Base-by-base conservation (phyloP, 2,888 invertebrate genomes). In the Poecilobothrus nobilitatus region DNA sequence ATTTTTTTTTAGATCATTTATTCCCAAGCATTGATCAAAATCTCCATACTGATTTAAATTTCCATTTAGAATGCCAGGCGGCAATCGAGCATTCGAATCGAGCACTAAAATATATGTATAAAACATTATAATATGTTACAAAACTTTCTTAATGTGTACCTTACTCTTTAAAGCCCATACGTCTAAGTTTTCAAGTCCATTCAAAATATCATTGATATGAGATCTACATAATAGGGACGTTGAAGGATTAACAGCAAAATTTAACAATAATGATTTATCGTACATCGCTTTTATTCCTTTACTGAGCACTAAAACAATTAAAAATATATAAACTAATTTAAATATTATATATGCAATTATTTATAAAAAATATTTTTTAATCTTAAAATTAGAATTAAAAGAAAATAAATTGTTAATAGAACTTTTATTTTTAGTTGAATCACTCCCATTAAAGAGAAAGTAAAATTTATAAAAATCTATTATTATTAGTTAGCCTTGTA, bases 11-110 rank as follows among this genome's bases (percentile, higher is more conserved):
- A 68, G 68, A 4, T 37, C 66, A n/a, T 61, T 27, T 3, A 68
- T 44, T 33, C 74, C 73, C 71, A 81, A 66, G 66, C 81, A 81
- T 71, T 81, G 81, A 75, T 81, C 81, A 67, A 81, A 88, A 74
- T 80, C 88, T 2, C 89, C 89, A 65, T 85, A 84, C 74, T 89
- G 88, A 80, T 88, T 88, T 61, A 88, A 83, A 75, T 89, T 89
- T 67, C 89, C 89, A 75, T 84, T 86, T 63, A 89, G 77, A 66
- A 89, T 81, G 63, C 88, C 88, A 15, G 88, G 86, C 53, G 87
- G 84, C 44, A 88, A 76, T 78, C 88, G 88, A n/a, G 86, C 88
- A 10, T 86, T 84, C 6, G 88, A 84, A 78, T 89, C 89, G 76
- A 86, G 85, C 86, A 89, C 89, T 89, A 77, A 69, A 79, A 77